Percentiles rank a stretch among this genome's conserved stretches.
These are phyloP conservation scores for Lucinisca nassula DNA, from an alignment of 2,888 invertebrate genomes.

Conservation along the genomic window DNA sequence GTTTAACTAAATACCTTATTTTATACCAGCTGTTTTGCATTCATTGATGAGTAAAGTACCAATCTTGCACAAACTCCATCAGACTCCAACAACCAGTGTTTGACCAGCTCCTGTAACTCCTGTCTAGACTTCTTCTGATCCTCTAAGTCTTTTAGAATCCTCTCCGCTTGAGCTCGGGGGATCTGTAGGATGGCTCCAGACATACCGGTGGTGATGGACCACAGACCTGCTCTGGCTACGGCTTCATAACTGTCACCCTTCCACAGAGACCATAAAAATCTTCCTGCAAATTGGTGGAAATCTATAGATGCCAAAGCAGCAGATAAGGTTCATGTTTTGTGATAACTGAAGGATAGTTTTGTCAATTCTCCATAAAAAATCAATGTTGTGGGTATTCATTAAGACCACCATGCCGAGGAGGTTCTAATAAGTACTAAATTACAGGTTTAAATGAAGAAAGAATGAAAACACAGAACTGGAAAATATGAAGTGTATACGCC, in stretches of 20 bases:
- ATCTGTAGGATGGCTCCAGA: conserved; percentile 73
- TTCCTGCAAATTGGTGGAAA: too few species aligned
- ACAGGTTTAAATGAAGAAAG: too few species aligned
- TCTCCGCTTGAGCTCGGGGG: conserved; percentile 65
- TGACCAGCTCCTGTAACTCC: conserved; percentile 65
- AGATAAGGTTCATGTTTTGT: too few species aligned
- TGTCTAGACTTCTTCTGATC: conserved; percentile 63
- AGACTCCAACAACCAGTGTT: conserved; percentile 69
- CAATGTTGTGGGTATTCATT: too few species aligned
- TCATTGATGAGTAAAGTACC: conserved; percentile 63
- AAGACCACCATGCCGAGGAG: too few species aligned
- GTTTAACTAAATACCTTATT: not conserved
- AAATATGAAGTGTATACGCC: too few species aligned
- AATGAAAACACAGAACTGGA: too few species aligned
- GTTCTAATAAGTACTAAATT: too few species aligned
- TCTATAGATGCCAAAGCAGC: too few species aligned
- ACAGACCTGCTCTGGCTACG: conserved; percentile 68
- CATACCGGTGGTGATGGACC: conserved; percentile 70
- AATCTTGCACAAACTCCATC: conserved; percentile 73
- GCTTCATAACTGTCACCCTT: conserved; percentile 65
- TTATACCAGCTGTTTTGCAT: conserved; percentile 26
- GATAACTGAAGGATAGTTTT: too few species aligned
- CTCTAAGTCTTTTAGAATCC: conserved; percentile 58
- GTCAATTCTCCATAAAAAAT: too few species aligned
- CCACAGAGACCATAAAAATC: conserved; percentile 74